Evolutionary conservation across 2,888 invertebrate genomes (phyloP), one percentile per base, ranked within the genome.

Genomic region (Aromia moschata): DNA sequence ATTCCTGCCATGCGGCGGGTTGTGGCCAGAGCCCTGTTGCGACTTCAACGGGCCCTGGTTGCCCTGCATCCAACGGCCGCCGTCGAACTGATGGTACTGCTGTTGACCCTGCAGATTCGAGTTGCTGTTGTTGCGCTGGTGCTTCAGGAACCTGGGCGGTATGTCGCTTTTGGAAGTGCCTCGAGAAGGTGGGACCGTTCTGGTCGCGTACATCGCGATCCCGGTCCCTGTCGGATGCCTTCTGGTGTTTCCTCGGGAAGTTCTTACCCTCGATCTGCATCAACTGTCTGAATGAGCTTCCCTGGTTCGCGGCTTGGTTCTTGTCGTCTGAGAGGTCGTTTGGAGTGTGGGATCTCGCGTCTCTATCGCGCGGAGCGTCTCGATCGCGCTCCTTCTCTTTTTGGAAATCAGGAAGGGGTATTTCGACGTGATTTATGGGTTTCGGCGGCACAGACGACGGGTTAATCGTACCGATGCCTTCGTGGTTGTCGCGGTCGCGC

Each of bases 61-160:
- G 43, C 59, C 64, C 45, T 46, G 64, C 37, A 16, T 58, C 69
- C 72, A 71, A 38, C 72, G 63, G 20, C 63, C 67, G 46, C 70
- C 70, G 41, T 66, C 68, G 1, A 56, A 43, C 33, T 64, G 57
- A 12, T 67, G 67, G 44, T 67, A 68, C 30, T 65, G 62, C 44
- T 64, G 64, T 18, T 58, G 58, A 12, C 56, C 72, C 82, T 73
- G 75, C 31, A 73, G 64, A 30, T 72, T 73, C 31, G 71, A 59
- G 47, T 62, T 71, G 40, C n/a, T 80, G 66, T 60, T 82, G 81
- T 84, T 87, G 65, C 86, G 86, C 71, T 92, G 91, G 72, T 92
- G 91, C 72, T 90, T 91, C 72, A 90, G 87, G 80, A 94, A 93
- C 58, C 95, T 85, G 11, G 95, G 95, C 52, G 95, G 94, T 74